These are phyloP conservation scores for Drosophila simulans DNA, from an alignment of 1,140 invertebrate genomes.

Conservation along the genomic window DNA sequence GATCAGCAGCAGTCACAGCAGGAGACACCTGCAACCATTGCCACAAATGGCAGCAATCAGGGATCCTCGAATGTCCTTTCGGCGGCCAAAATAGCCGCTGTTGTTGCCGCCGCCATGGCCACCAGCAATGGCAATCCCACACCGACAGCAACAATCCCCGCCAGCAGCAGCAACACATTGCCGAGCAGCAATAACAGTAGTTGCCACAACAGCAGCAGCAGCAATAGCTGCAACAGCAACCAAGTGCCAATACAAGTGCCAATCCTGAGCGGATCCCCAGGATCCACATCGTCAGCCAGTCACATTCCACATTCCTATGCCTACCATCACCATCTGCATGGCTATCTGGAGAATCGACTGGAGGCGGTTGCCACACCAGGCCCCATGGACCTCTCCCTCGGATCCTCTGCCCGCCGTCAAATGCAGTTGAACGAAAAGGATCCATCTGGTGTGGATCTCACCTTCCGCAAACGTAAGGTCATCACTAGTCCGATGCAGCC, in stretches of 20 bases:
- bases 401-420: constrained; percentile 57
- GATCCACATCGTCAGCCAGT: constrained; percentile 26
- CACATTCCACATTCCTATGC: constrained; percentile 54
- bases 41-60: constrained; percentile 26
- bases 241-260: constrained; percentile 54
- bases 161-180: constrained; percentile 34
- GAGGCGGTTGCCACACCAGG: constrained; percentile 51
- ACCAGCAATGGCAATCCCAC: constrained; percentile 25
- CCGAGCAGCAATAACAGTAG: constrained; percentile 28
- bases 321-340: constrained; percentile 12
- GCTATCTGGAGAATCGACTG: constrained; percentile 30
- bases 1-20: constrained; percentile 20
- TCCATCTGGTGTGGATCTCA: constrained; percentile 63
- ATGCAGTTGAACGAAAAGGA: constrained; percentile 44
- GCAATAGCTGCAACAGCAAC: constrained; percentile 23
- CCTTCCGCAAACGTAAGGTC: constrained; percentile 76
- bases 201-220: constrained; percentile 9
- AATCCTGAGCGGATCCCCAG: constrained; percentile 52
- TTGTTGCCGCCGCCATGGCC: constrained; percentile 52
- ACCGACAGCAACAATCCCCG: constrained; percentile 23
- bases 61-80: constrained; percentile 63
- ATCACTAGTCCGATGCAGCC: constrained; percentile 25
- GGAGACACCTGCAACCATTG: constrained; percentile 12
- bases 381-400: constrained; percentile 77
- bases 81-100: constrained; percentile 50